These are phyloP conservation scores for Varanus salvator DNA, from an alignment of 2,113 vertebrate species.

Conservation along the genomic window DNA sequence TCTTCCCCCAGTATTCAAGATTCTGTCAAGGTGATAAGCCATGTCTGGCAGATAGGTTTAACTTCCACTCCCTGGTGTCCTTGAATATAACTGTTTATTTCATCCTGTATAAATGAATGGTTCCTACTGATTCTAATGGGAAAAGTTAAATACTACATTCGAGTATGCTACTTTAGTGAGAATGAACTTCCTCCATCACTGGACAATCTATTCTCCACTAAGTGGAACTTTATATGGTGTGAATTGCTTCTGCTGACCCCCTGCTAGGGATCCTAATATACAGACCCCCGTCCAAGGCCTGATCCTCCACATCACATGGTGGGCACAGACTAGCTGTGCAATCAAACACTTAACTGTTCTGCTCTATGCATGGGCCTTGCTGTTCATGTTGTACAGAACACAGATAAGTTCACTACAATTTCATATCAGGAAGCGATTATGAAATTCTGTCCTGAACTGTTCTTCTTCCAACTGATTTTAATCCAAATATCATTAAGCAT, in stretches of 20 bases:
- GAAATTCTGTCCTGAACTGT: background rate
- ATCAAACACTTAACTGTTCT: background rate
- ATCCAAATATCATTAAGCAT: conserved; percentile 6
- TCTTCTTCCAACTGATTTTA: conserved; percentile 18
- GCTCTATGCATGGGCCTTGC: background rate
- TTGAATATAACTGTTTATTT: background rate
- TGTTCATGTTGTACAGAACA: background rate
- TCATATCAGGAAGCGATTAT: conserved; percentile 4
- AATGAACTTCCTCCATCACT: background rate
- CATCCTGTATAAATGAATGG: background rate
- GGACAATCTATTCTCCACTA: background rate
- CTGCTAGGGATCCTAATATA: background rate
- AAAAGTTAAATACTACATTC: background rate
- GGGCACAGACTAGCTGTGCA: conserved; percentile 2
- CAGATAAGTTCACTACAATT: background rate
- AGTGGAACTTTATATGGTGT: background rate
- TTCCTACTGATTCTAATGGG: background rate
- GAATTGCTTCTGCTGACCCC: background rate
- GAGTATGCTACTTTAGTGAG: background rate
- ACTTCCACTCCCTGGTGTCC: background rate
- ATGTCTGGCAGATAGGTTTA: conserved; percentile 14
- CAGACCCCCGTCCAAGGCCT: background rate
- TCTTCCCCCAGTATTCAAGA: conserved; percentile 37
- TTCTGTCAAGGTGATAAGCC: conserved; percentile 42
- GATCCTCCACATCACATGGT: background rate